Evolutionary conservation across 2,113 vertebrate species (phyloP).

Genomic region (Tachuris rubrigastra): DNA sequence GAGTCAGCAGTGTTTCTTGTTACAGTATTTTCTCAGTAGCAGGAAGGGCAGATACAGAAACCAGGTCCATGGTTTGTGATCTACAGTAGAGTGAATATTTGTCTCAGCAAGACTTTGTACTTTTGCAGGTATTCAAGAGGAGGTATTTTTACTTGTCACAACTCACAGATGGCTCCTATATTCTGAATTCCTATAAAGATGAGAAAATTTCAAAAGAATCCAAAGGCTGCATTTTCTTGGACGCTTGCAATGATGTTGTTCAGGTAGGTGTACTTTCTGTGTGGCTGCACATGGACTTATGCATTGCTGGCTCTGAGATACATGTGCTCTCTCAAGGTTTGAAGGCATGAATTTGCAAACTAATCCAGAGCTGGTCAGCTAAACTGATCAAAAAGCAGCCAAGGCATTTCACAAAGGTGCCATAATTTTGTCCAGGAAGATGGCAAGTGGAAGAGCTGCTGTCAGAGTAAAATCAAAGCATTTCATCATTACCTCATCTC

Average conservation of each 20-base stretch:
- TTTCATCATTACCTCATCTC: background rate
- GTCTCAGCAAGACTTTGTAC: background rate
- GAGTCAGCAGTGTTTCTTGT: background rate
- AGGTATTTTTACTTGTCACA: conserved; percentile 96
- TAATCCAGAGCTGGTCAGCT: background rate
- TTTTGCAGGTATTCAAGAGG: conserved; percentile 90
- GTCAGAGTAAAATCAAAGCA: background rate
- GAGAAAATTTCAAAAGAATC: conserved; percentile 96
- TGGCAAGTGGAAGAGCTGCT: background rate
- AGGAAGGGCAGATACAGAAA: background rate
- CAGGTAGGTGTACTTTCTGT: conserved; percentile 75
- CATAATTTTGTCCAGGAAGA: background rate
- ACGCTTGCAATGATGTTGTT: conserved; percentile 93
- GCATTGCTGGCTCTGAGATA: background rate
- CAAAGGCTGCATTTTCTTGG: conserved; percentile 96
- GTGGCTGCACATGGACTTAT: fast-evolving
- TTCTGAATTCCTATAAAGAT: conserved; percentile 97
- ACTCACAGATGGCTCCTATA: conserved; percentile 95
- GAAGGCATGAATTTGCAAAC: background rate
- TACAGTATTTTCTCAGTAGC: background rate
- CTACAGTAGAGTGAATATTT: background rate
- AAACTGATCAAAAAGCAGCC: background rate
- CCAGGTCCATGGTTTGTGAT: background rate
- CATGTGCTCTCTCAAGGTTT: fast-evolving
- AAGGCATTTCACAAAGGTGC: background rate